Base-by-base conservation (phyloP, 2,113 vertebrate species). In the Myanophis thanlyinensis region DNA sequence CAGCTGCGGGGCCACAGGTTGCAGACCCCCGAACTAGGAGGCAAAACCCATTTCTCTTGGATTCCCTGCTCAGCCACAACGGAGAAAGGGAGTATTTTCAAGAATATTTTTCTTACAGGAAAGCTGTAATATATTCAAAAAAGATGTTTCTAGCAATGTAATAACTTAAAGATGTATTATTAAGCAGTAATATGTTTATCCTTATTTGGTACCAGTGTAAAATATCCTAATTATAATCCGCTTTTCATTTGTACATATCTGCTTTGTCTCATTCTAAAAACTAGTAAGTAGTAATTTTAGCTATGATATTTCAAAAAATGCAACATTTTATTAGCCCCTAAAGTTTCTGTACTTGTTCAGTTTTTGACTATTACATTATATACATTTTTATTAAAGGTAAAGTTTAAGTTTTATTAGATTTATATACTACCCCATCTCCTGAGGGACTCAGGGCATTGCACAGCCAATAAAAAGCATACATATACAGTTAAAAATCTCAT, bases 241-340 rank as follows among this genome's bases (percentile, higher is more conserved):
- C 90, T 96, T 97, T 92, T 97, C 96, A 97, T 94, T 96, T 94
- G 95, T 95, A 96, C 94, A 90, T 96, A 97, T 97, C 94, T 94
- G 94, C 93, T 94, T 96, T 89, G 95, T 92, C 91, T 94, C 95
- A 94, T 93, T 97, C 96, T 96, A 92, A 94, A 89, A 92, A 95
- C 91, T 89, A 84, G 95, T 97, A 97, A 97, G 96, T 93, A 97
- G 94, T 90, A 97, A 97, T 92, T 96, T 90, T 94, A 97, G 92
- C 93, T 95, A 92, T 94, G 93, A 95, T 95, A 95, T 85, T 95
- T 96, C 91, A 94, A 49, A 88, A 59, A 95, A 62, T 95, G 88
- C 90, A 93, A 13, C 51, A 95, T 94, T 92, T 96, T 85, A 91
- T 92, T 95, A 80, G 87, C 86, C 80, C 95, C 93, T 96, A 93